Base-by-base conservation (phyloP, 2,888 invertebrate species). In the Panzeria rudis region DNA sequence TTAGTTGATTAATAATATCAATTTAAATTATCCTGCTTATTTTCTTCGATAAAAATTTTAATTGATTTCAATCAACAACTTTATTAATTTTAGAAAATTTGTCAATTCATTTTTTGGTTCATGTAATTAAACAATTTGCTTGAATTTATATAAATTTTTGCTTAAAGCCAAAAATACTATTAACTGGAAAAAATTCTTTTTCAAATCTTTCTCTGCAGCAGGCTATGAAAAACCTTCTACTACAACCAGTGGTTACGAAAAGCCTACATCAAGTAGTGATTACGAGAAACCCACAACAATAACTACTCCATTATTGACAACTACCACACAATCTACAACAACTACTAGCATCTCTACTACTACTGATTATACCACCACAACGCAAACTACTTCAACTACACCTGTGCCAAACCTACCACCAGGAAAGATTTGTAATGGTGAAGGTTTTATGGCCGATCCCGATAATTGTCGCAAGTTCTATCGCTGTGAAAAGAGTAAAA, bases 371-470 rank as follows among this genome's bases (percentile, higher is more conserved):
- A 86, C 85, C 1, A 90, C 91, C 23, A 89, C 90, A 4, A 87
- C 87, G 62, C 72, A 87, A 54, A 85, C 89, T 0, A 85, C 87
- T 32, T 87, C 88, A 4, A 87, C 90, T 29, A 89, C 89, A 3
- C 86, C 86, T 0, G 76, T 90, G 4, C 89, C 91, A 9, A 91
- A 89, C 66, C 85, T 91, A 4, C 90, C 90, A n/a, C 88, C 92
- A 3, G 92, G 91, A 89, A 87, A 92, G 44, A 88, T 90, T 66
- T 95, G 95, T 89, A 89, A 92, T 5, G 90, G 91, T n/a, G 94
- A 94, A 90, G 96, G 95, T 11, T 95, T 94, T 88, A 94, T 94
- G 92, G 93, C 95, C 0, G 93, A 95, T 89, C 94, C 94, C 1
- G 93, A 93, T 62, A 93, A 94, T 86, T 95, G 95, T 85, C 93